Percentiles rank a stretch among this genome's conserved stretches.
Evolutionary conservation across 2,888 invertebrate species (phyloP).

Genomic region (Odontothrips loti): DNA sequence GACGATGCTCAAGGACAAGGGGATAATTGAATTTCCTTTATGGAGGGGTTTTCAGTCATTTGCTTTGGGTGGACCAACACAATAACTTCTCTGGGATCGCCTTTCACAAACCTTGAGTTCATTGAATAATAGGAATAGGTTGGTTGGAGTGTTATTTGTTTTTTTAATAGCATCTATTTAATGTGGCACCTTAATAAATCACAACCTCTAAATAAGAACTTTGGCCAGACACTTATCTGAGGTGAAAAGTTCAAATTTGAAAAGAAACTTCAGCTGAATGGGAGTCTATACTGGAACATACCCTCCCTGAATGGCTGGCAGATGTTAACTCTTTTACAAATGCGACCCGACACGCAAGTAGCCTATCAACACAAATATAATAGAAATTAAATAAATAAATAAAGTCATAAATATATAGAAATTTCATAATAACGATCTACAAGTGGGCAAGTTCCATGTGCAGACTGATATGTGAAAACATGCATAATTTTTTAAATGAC

Average conservation of each 20-base stretch:
- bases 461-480: conserved; percentile 8
- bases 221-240: neutral
- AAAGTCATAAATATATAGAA: conserved; percentile 8
- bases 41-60: too few relatives aligned
- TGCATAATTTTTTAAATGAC: neutral
- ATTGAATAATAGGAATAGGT: too few relatives aligned
- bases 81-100: too few relatives aligned
- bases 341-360: neutral
- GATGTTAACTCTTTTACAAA: neutral
- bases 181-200: conserved; percentile 6
- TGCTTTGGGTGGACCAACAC: too few relatives aligned
- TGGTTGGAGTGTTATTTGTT: too few relatives aligned
- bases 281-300: neutral
- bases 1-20: too few relatives aligned
- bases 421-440: neutral
- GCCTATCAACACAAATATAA: neutral
- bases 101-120: too few relatives aligned
- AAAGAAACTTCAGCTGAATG: neutral
- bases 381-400: neutral
- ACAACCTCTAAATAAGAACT: neutral
- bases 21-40: too few relatives aligned
- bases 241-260: neutral
- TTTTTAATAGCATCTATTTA: neutral
- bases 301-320: neutral
- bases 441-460: neutral